These are phyloP conservation scores for Tinea pellionella DNA, from an alignment of 2,888 invertebrate genomes.

Conservation along the genomic window DNA sequence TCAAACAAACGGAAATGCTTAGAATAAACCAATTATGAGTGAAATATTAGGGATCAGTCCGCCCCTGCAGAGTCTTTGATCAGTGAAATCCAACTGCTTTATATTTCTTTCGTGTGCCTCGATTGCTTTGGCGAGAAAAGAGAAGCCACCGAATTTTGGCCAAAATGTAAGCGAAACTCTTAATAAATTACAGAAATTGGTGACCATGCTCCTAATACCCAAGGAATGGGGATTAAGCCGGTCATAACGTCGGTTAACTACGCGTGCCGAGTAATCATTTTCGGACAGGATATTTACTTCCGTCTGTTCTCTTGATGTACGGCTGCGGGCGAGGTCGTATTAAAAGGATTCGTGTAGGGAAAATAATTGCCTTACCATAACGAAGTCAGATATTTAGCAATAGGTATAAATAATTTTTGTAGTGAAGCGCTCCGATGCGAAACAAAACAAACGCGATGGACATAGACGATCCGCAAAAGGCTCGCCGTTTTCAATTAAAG, in stretches of 20 bases:
- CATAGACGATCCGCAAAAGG: constrained; percentile 15
- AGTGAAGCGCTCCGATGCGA: neutral
- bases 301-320: constrained; percentile 52
- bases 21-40: constrained; percentile 70
- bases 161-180: constrained; percentile 49
- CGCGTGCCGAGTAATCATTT: constrained; percentile 62
- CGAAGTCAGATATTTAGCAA: neutral
- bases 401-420: constrained; percentile 5
- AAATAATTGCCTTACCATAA: constrained; percentile 11
- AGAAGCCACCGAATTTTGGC: constrained; percentile 49
- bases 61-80: constrained; percentile 57
- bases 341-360: constrained; percentile 33
- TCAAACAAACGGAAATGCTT: constrained; percentile 62
- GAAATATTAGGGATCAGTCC: constrained; percentile 68
- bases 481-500: constrained; percentile 59
- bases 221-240: constrained; percentile 62
- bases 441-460: constrained; percentile 12
- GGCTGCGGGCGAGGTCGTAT: constrained; percentile 30
- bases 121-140: constrained; percentile 34
- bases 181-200: constrained; percentile 68
- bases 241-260: constrained; percentile 58
- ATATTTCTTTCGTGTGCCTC: constrained; percentile 47
- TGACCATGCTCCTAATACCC: constrained; percentile 59
- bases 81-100: constrained; percentile 45
- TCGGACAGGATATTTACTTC: constrained; percentile 61